A percentile compares a stretch with the other conserved stretches of the same genome.
Conservation (phyloP, 2,888 invertebrate genomes). For the Eupsilia transversa region DNA sequence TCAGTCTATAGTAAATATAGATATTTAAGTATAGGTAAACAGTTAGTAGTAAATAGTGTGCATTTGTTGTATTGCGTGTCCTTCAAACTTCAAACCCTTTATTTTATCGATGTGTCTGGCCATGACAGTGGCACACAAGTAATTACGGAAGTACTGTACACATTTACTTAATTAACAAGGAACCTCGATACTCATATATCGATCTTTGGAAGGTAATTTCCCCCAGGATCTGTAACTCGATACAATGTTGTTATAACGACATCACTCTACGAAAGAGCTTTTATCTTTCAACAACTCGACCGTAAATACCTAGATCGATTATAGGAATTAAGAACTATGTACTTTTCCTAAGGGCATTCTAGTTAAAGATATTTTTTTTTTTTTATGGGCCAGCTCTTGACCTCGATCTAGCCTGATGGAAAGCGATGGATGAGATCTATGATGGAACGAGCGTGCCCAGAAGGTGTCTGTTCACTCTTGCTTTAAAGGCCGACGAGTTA, state of each 20-base stretch:
- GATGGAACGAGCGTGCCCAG: no score
- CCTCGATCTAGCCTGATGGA: no score
- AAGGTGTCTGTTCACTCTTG: no score
- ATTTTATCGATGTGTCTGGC: slow-evolving; percentile 29
- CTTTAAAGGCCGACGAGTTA: no score
- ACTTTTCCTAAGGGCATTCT: slow-evolving; percentile 6
- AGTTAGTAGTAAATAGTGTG: not conserved
- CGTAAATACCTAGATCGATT: slow-evolving; percentile 38
- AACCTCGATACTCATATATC: slow-evolving; percentile 33
- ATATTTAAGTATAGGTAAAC: not conserved
- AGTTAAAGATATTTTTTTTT: slow-evolving; percentile 5
- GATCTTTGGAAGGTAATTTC: slow-evolving; percentile 51
- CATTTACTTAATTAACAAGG: slow-evolving; percentile 51
- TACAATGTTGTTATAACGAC: slow-evolving; percentile 45
- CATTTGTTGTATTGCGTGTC: not conserved
- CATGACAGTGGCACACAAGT: slow-evolving; percentile 38
- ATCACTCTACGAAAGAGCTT: slow-evolving; percentile 37
- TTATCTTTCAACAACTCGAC: slow-evolving; percentile 44
- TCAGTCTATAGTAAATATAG: not conserved
- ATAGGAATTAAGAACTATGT: slow-evolving; percentile 18
- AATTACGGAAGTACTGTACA: slow-evolving; percentile 36
- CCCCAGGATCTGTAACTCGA: slow-evolving; percentile 46
- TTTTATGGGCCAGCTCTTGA: no score
- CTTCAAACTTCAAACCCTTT: slow-evolving; percentile 38
- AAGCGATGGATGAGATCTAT: no score